phyloP scores from a whole-genome alignment of 2,888 invertebrate species.

The Oasisia sp. region DNA sequence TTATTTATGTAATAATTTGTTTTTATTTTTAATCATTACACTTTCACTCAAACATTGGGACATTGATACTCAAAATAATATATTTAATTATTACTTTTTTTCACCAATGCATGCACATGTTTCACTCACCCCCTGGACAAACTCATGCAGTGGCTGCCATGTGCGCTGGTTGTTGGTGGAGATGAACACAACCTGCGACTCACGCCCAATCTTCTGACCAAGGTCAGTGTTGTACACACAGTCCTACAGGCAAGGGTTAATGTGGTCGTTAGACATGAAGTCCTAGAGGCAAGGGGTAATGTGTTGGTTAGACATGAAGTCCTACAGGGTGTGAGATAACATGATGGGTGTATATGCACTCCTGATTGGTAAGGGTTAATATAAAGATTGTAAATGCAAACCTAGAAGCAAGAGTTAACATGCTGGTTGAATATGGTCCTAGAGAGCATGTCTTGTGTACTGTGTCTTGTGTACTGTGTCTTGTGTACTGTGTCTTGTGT shows the following conservation, averaged over 20 bases:
- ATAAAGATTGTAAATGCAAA: background rate
- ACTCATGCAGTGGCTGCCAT: conserved; percentile 57
- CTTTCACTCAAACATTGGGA: too few species aligned
- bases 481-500: background rate
- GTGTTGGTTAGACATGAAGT: conserved; percentile 52
- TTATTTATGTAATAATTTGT: too few species aligned
- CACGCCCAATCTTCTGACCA: conserved; percentile 59
- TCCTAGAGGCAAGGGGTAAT: conserved; percentile 37
- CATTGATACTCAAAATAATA: too few species aligned
- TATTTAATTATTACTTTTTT: too few species aligned
- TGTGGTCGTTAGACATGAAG: background rate
- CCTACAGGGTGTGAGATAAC: conserved; percentile 44
- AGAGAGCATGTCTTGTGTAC: background rate
- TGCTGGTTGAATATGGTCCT: conserved; percentile 38
- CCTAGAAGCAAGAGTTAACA: conserved; percentile 36
- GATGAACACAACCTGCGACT: conserved; percentile 58
- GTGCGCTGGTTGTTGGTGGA: conserved; percentile 54
- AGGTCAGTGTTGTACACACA: conserved; percentile 63
- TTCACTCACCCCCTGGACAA: conserved; percentile 51
- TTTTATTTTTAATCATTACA: too few species aligned
- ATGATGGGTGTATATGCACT: too few species aligned
- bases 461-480: background rate
- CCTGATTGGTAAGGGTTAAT: background rate
- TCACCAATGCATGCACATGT: too few species aligned
- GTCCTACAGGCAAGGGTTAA: conserved; percentile 49